These are phyloP conservation scores for Pemphigus obesinymphae DNA, from an alignment of 1,140 invertebrate species.

Conservation along the genomic window DNA sequence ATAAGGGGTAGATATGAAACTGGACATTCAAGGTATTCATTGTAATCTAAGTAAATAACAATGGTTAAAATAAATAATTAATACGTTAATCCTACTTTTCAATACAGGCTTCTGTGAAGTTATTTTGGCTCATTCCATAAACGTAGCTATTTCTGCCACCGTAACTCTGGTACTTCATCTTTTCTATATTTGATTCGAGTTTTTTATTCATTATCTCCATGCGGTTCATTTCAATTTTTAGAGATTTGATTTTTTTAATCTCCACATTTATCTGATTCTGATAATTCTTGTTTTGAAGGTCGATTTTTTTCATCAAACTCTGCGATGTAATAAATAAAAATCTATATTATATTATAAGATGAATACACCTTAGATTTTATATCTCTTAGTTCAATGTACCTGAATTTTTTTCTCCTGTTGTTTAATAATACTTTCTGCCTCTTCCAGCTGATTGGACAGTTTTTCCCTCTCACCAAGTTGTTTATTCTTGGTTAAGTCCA, in stretches of 20 bases:
- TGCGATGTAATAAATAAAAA: background rate
- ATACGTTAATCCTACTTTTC: no score
- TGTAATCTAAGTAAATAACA: no score
- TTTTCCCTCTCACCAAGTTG: conserved; percentile 68
- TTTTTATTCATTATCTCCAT: background rate
- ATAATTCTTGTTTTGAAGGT: conserved; percentile 66
- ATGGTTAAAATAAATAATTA: no score
- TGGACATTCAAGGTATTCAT: no score
- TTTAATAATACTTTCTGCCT: conserved; percentile 60
- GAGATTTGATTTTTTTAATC: conserved; percentile 64
- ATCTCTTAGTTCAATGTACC: conserved; percentile 48
- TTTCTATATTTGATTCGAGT: background rate
- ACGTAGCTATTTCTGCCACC: background rate
- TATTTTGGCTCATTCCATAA: background rate
- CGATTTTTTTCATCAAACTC: conserved; percentile 54
- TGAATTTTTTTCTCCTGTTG: conserved; percentile 66
- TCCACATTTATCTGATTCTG: conserved; percentile 65
- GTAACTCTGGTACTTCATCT: background rate
- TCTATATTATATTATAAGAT: background rate
- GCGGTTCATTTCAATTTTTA: conserved; percentile 50
- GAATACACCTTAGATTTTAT: no score
- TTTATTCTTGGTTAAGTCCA: conserved; percentile 64
- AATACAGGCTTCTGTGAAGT: no score
- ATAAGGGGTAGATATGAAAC: no score
- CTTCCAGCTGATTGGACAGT: conserved; percentile 60